Evolutionary conservation across 2,797 vertebrate species (phyloP).

Genomic region (Sternarchorhynchus goeldii): DNA sequence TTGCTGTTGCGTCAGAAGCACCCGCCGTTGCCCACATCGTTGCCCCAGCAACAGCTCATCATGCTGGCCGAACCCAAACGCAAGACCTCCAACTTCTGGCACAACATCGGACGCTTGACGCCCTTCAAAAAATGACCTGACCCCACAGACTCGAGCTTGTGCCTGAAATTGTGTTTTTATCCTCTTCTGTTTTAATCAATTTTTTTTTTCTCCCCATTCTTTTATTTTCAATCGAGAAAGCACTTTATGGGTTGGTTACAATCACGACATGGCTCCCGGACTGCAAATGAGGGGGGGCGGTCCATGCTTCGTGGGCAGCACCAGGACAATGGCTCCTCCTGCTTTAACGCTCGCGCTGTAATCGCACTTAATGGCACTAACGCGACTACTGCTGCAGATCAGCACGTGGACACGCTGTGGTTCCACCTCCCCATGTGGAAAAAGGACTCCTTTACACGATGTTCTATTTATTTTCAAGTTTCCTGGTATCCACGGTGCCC

Average conservation of each 20-base stretch:
- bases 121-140: constrained; percentile 89
- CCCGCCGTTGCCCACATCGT: constrained; percentile 79
- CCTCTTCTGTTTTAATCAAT: constrained; percentile 48
- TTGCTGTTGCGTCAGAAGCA: constrained; percentile 91
- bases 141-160: constrained; percentile 52
- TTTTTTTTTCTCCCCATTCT: constrained; percentile 42
- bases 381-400: constrained; percentile 62
- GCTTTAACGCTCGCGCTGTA: constrained; percentile 59
- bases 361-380: constrained; percentile 59
- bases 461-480: constrained; percentile 54
- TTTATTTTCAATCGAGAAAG: constrained; percentile 72
- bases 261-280: constrained; percentile 67
- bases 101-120: constrained; percentile 92
- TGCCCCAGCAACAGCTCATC: constrained; percentile 92
- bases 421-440: constrained; percentile 55
- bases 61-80: constrained; percentile 93
- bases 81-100: constrained; percentile 96
- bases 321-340: constrained; percentile 37
- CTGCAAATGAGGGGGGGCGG: constrained; percentile 49
- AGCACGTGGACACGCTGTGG: constrained; percentile 55
- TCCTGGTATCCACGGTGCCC: constrained; percentile 68
- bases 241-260: constrained; percentile 81
- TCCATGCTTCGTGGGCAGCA: constrained; percentile 34
- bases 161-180: constrained; percentile 67
- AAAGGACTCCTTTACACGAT: constrained; percentile 43